Conservation (phyloP, 2,888 invertebrate genomes). For the Unio pictorum region DNA sequence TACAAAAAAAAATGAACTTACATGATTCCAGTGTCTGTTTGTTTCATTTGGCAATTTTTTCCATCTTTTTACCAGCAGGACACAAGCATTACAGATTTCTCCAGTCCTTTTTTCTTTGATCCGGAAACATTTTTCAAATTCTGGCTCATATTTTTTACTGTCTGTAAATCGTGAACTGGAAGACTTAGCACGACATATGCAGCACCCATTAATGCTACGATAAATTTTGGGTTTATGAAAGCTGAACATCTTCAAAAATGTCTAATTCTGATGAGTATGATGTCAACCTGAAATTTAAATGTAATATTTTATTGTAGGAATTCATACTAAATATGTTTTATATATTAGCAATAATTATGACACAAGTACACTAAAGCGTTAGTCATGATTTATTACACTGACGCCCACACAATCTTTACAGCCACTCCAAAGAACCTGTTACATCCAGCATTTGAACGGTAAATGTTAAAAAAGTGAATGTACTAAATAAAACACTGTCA, state of each 20-base stretch:
- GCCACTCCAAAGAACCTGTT: too few relatives aligned
- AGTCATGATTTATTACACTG: too few relatives aligned
- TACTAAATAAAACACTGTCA: too few relatives aligned
- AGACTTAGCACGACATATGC: slow-evolving; percentile 89
- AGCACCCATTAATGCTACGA: slow-evolving; percentile 81
- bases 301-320: too few relatives aligned
- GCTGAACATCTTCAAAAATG: slow-evolving; percentile 79
- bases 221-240: slow-evolving; percentile 91
- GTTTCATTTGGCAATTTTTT: slow-evolving; percentile 64
- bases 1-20: slow-evolving; percentile 38
- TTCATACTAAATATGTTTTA: too few relatives aligned
- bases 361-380: too few relatives aligned
- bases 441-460: too few relatives aligned
- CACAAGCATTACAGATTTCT: slow-evolving; percentile 90
- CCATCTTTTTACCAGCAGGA: slow-evolving; percentile 86
- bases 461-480: too few relatives aligned
- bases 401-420: too few relatives aligned
- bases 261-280: too few relatives aligned
- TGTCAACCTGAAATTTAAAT: too few relatives aligned
- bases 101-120: slow-evolving; percentile 82
- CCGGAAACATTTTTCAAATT: slow-evolving; percentile 84
- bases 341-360: too few relatives aligned
- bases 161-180: slow-evolving; percentile 87
- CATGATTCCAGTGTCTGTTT: slow-evolving; percentile 66
- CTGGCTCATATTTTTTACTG: slow-evolving; percentile 86